Base-by-base conservation (phyloP, 2,113 vertebrate species). In the Melanostigma gelatinosum region DNA sequence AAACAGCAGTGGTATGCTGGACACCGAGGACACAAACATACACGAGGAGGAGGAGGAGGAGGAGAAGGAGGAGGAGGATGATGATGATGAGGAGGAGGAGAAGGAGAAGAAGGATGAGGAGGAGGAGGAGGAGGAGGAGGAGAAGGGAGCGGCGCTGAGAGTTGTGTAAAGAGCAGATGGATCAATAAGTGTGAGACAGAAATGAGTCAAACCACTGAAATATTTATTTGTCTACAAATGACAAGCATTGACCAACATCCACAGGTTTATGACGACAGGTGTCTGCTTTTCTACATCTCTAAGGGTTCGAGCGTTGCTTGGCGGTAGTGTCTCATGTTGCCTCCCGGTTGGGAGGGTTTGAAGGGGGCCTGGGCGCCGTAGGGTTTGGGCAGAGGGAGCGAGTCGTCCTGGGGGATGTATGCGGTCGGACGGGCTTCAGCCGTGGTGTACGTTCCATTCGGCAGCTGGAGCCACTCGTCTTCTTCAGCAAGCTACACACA, bases 291-390 rank as follows among this genome's bases (percentile, higher is more conserved):
- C 20, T 85, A 72, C 2, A 52, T 71, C 42, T 91, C 77, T 6
- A 68, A 52, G 15, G 84, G 75, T 72, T 83, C 87, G 46, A 71
- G 29, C 0, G 70, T 42, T 3, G 97, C 95, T 79, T 97, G 97
- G 87, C 94, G 95, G 77, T 96, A 93, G 76, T 97, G 96, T 67
- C 97, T 95, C 69, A 93, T 95, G 52, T 94, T 96, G 40, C 93
- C 87, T 6, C 96, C 93, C 0, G 93, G 92, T 44, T 96, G 93
- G 0, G 77, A 88, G 8, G 96, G 95, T 57, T 96, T 97, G 90
- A 97, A 97, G 2, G 97, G 97, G 85, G 96, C 91, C 80, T 91
- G 79, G 13, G 94, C 92, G 0, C 97, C 94, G 0, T 96, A 97
- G 0, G 97, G 97, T 84, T 86, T 95, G 0, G 96, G 96, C 70